phyloP scores from a whole-genome alignment of 2,113 vertebrate species.

The Upupa epops region DNA sequence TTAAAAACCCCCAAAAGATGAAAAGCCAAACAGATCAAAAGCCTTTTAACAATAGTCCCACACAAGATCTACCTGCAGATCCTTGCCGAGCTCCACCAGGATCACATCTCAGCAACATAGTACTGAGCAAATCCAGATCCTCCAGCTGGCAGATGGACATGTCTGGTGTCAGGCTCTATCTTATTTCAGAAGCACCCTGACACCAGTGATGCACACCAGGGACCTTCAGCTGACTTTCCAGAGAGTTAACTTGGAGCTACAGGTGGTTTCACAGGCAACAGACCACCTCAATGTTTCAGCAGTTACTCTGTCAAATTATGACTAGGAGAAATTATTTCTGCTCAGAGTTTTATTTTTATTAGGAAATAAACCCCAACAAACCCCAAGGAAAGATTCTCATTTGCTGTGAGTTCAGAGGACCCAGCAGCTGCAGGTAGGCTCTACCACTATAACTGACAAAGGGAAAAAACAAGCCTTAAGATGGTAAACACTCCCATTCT shows the following conservation, averaged over 20 bases:
- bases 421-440: neutral
- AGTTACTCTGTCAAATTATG: neutral
- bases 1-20: neutral
- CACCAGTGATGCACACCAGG: neutral
- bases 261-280: fast-evolving
- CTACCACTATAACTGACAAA: neutral
- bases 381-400: neutral
- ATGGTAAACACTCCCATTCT: neutral
- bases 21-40: neutral
- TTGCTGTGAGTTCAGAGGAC: fast-evolving
- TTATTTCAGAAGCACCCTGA: neutral
- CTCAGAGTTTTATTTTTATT: neutral
- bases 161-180: too few species aligned
- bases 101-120: neutral
- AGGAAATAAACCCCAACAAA: neutral
- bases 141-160: fast-evolving
- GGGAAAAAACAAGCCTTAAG: neutral
- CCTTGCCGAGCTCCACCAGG: neutral
- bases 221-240: neutral
- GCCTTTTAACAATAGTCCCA: neutral
- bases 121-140: neutral
- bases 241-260: neutral
- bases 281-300: neutral
- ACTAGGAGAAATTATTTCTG: neutral
- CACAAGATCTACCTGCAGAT: neutral